Conservation (phyloP, 2,888 invertebrate genomes). For the Glaucopsyche alexis region DNA sequence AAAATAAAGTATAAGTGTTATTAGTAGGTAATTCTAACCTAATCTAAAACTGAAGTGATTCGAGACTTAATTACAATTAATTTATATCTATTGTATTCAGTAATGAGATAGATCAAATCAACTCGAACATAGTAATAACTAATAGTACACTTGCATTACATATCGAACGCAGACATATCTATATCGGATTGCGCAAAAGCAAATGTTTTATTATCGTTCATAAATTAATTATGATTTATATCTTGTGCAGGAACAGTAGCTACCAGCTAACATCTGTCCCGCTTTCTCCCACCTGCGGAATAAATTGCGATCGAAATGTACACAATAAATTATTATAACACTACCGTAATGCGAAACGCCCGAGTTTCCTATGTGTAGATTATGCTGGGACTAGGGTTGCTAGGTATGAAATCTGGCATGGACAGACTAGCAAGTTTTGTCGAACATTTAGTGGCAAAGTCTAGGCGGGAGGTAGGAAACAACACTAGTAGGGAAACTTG, state of each 20-base stretch:
- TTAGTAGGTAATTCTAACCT: no score
- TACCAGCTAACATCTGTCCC: constrained; percentile 40
- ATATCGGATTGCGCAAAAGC: constrained; percentile 7
- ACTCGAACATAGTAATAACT: background rate
- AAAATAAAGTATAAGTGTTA: no score
- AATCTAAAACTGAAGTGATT: no score
- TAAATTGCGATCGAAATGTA: constrained; percentile 61
- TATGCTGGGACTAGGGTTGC: constrained; percentile 26
- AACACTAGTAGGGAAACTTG: background rate
- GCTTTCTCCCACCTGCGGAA: constrained; percentile 58
- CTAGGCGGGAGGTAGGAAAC: background rate
- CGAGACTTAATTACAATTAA: no score
- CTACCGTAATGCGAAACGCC: constrained; percentile 49
- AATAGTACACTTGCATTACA: no score
- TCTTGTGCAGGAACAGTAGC: constrained; percentile 23
- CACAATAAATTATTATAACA: constrained; percentile 59
- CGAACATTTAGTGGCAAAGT: background rate
- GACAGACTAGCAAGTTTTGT: background rate
- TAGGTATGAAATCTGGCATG: background rate
- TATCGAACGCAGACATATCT: constrained; percentile 6
- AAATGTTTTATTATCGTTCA: constrained; percentile 24
- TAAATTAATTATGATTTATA: constrained; percentile 29
- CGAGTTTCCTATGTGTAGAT: constrained; percentile 42
- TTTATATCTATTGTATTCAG: background rate
- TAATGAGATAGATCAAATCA: background rate